Base-by-base conservation (phyloP, 1,140 invertebrate species). In the Ectropis grisescens region DNA sequence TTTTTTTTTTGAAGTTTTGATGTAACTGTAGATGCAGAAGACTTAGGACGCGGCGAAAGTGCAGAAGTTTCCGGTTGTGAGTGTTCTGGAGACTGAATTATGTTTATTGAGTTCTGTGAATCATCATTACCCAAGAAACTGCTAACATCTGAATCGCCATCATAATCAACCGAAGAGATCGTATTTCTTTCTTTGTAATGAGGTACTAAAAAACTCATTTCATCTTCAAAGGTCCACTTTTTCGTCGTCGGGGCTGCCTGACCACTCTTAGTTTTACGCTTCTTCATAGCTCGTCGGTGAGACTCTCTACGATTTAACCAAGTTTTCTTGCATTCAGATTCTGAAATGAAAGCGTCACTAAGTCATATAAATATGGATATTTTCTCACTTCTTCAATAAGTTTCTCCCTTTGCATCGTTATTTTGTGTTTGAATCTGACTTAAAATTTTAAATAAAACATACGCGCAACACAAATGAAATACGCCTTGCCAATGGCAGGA, bases 281-380 rank as follows among this genome's bases (percentile, higher is more conserved):
- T 50, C 30, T 42, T 40, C 8, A 54, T 35, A 38, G 51, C 31
- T 29, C 42, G 27, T 32, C 38, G 23, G 31, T 50, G 36, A 13
- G 31, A 19, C 25, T 50, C 46, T 33, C 40, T 43, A 37, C 46
- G 34, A 33, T 42, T 53, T 13, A 31, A 11, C 46, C 45, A 50
- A 13, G 35, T 46, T 51, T 50, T 56, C 55, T 50, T 47, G 56
- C 50, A 47, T 34, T 47, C 33, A 37, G 41, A 35, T 44, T 37
- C 49, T 53, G 41, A 47, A 52, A 52, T 29, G 43, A 43, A 55
- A 1, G 34, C 10, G 19, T 41, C 38, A 29, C 35, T 22, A 10
- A 34, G 19, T 47, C 44, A 29, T 47, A 47, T 28, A 47, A 23
- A 16, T 13, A 37, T 15, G 31, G 34, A 26, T 41, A 47, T 33